Conservation (phyloP, 2,888 invertebrate genomes). For the Diplazon laetatorius region DNA sequence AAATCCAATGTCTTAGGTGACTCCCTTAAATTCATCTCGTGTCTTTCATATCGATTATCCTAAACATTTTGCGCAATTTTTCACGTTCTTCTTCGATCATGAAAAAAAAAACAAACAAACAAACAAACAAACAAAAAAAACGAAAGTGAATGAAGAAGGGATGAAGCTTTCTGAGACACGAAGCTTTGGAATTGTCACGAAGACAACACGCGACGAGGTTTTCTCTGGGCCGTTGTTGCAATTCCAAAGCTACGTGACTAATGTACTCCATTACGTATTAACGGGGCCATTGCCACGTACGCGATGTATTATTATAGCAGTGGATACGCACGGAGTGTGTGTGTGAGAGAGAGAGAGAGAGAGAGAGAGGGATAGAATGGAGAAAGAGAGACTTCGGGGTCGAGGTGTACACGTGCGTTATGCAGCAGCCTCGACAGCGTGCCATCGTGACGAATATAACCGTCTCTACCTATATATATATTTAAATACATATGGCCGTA, state of each 20-base stretch:
- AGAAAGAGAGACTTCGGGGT: constrained; percentile 4
- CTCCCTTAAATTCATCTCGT: too few relatives aligned
- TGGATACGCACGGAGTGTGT: constrained; percentile 1
- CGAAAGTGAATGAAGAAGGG: too few relatives aligned
- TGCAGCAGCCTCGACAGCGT: constrained; percentile 31
- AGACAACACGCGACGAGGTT: neutral
- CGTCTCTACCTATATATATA: constrained; percentile 18
- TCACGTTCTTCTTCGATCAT: too few relatives aligned
- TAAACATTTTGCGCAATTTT: too few relatives aligned
- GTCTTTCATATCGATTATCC: too few relatives aligned
- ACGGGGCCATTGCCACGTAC: constrained; percentile 66
- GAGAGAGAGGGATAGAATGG: neutral
- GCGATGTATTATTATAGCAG: constrained; percentile 54
- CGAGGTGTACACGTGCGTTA: constrained; percentile 29
- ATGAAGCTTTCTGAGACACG: neutral
- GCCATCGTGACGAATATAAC: constrained; percentile 28
- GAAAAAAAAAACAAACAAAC: too few relatives aligned
- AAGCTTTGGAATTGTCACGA: constrained; percentile 2
- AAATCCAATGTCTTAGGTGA: too few relatives aligned
- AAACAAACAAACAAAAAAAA: too few relatives aligned
- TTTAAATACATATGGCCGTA: constrained; percentile 6
- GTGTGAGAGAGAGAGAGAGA: constrained; percentile 12
- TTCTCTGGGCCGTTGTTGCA: constrained; percentile 14
- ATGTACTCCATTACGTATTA: constrained; percentile 63
- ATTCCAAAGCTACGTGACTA: constrained; percentile 60